phyloP scores from a whole-genome alignment of 2,113 vertebrate genomes.

The Rhinolophus sinicus region DNA sequence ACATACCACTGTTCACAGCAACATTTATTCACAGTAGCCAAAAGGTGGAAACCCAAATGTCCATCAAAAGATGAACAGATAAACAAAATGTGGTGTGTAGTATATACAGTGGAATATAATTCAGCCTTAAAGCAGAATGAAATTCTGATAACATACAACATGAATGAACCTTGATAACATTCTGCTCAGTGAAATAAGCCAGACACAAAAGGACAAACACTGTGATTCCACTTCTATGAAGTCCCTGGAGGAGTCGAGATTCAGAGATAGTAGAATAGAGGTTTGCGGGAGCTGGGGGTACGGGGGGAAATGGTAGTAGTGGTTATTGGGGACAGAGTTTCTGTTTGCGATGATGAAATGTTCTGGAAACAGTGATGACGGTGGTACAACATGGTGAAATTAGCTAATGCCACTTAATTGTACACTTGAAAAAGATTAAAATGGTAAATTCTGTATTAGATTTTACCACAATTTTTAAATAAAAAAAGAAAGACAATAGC shows the following conservation, averaged over 20 bases:
- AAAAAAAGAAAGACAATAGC: neutral
- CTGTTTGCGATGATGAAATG: neutral
- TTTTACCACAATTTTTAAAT: neutral
- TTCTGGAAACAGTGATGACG: neutral
- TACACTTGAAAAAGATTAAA: neutral
- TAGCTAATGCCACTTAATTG: neutral
- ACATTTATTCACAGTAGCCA: no score
- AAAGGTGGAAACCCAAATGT: neutral
- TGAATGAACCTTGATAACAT: neutral
- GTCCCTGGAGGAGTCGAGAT: neutral
- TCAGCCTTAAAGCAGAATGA: neutral
- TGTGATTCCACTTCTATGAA: neutral
- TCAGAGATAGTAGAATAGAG: neutral
- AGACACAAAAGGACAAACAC: neutral
- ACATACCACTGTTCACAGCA: neutral
- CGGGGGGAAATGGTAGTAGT: neutral
- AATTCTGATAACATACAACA: neutral
- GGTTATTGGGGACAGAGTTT: neutral
- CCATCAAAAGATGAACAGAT: neutral
- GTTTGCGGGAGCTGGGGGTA: neutral
- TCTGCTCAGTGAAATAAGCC: neutral
- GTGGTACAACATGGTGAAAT: neutral
- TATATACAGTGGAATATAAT: neutral
- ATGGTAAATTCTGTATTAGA: neutral
- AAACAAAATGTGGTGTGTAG: no score